Percentiles rank a stretch among this genome's conserved stretches.
Conservation (phyloP, 2,888 invertebrate species). For the Callimorpha dominula region DNA sequence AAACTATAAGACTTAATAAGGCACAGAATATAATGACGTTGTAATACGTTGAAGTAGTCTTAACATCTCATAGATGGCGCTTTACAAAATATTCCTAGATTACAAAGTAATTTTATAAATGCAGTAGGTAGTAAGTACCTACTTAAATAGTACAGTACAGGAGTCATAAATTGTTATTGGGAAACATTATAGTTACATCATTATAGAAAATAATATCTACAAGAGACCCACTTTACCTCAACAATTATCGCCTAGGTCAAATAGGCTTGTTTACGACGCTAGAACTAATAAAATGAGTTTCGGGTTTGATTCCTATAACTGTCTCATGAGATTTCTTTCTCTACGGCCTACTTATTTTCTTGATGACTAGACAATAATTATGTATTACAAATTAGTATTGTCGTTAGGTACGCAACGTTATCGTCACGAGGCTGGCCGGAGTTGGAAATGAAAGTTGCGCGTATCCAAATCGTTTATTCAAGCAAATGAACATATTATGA, state of each 20-base stretch:
- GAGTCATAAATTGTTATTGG: not conserved
- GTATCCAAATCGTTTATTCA: constrained; percentile 87
- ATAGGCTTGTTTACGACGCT: too few relatives aligned
- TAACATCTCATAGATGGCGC: not conserved
- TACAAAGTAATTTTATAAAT: not conserved
- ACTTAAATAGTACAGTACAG: not conserved
- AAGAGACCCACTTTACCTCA: not conserved
- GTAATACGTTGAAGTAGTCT: not conserved
- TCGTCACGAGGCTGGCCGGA: constrained; percentile 14
- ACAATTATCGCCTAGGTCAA: not conserved
- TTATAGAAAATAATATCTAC: not conserved
- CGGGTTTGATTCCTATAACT: not conserved
- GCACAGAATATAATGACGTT: not conserved
- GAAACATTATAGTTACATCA: not conserved
- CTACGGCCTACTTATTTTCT: constrained; percentile 41
- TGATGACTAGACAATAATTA: constrained; percentile 35
- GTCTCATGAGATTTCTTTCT: constrained; percentile 5
- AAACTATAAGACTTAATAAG: not conserved
- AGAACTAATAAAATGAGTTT: too few relatives aligned
- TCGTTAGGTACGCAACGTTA: constrained; percentile 42
- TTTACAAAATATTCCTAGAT: not conserved
- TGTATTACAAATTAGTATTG: constrained; percentile 38
- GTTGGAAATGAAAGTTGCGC: constrained; percentile 65
- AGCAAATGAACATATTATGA: constrained; percentile 87
- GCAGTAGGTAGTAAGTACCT: not conserved